These are phyloP conservation scores for Leuciscus idus DNA, from an alignment of 2,113 vertebrate genomes.

Conservation along the genomic window DNA sequence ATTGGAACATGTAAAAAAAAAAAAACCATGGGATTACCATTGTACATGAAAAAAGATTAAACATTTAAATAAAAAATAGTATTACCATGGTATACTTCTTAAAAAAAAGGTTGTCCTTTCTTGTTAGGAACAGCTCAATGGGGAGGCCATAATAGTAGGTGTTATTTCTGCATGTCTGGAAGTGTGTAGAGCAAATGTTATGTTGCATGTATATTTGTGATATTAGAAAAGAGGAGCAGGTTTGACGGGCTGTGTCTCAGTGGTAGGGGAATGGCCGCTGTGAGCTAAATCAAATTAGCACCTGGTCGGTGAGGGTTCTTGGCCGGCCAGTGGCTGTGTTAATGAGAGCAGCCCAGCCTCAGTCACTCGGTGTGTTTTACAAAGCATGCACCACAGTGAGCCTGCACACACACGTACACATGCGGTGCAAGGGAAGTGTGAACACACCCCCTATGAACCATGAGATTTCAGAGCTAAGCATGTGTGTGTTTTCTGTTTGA, in stretches of 20 bases:
- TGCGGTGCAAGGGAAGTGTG: constrained; percentile 35
- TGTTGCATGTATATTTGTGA: constrained; percentile 27
- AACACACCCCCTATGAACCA: constrained; percentile 54
- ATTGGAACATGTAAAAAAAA: neutral
- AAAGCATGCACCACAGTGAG: constrained; percentile 50
- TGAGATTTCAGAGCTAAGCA: constrained; percentile 46
- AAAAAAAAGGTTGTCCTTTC: neutral
- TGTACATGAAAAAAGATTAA: neutral
- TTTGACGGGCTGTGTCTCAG: constrained; percentile 44
- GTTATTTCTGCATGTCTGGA: neutral
- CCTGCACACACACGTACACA: constrained; percentile 43
- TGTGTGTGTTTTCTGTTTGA: constrained; percentile 24
- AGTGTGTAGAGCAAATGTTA: neutral
- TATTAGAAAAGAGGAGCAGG: constrained; percentile 37
- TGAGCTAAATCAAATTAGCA: constrained; percentile 59
- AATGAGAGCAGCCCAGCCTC: constrained; percentile 52
- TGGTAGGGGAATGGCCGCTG: constrained; percentile 32
- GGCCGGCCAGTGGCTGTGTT: constrained; percentile 57
- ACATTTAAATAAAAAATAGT: neutral
- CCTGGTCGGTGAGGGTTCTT: constrained; percentile 54
- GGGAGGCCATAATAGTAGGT: neutral
- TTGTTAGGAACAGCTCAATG: neutral
- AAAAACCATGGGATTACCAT: neutral
- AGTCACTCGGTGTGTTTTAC: constrained; percentile 49
- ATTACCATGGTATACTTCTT: neutral